Evolutionary conservation across 2,113 vertebrate genomes (phyloP).

Genomic region (Rattus rattus): DNA sequence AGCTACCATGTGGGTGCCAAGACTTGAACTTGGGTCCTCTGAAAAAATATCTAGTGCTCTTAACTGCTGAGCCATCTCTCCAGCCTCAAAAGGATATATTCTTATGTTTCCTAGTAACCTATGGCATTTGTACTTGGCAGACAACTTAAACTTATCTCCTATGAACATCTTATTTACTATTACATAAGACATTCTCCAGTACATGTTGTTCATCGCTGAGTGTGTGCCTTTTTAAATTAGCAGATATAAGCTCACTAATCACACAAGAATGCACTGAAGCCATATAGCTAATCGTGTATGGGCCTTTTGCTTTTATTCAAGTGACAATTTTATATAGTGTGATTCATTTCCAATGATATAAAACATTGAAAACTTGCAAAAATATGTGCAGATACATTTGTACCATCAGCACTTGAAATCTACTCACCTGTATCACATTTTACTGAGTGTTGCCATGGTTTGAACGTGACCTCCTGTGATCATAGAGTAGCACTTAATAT

Average conservation of each 20-base stretch:
- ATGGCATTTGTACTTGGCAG: background rate
- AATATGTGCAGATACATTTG: background rate
- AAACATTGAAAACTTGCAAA: background rate
- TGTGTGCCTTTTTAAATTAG: background rate
- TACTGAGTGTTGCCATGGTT: background rate
- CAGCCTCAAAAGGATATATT: background rate
- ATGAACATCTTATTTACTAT: background rate
- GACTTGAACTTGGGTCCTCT: background rate
- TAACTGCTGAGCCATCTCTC: background rate
- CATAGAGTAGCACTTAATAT: background rate
- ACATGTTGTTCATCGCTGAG: background rate
- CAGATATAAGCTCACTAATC: background rate
- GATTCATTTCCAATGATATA: background rate
- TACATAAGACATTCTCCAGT: background rate
- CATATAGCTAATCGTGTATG: background rate
- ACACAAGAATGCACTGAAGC: background rate
- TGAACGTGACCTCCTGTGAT: background rate
- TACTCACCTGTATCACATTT: background rate
- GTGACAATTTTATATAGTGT: background rate
- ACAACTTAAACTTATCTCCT: background rate
- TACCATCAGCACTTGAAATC: background rate
- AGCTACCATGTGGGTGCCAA: background rate
- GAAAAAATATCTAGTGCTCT: too few relatives aligned
- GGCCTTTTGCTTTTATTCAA: background rate
- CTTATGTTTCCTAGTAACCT: background rate